Base-by-base conservation (phyloP, 2,888 invertebrate genomes). In the Cryptocheilus praepositus region DNA sequence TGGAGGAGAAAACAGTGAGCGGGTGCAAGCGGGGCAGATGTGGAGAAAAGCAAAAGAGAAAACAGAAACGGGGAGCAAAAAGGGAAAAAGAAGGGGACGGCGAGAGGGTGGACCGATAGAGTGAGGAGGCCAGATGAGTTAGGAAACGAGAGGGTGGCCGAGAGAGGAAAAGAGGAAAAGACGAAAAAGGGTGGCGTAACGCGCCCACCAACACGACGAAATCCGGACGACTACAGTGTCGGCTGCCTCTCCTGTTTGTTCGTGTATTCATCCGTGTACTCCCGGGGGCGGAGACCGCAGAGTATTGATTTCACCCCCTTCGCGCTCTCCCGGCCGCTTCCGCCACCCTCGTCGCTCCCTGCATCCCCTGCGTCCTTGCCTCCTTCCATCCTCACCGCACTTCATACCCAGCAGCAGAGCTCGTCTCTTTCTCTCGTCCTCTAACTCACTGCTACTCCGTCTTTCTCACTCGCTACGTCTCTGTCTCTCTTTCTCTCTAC, bases 281-380 rank as follows among this genome's bases (percentile, higher is more conserved):
- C 80, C 80, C 83, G 85, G 82, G 84, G 85, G 86, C 85, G 86
- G 86, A 86, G 86, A 87, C 87, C 86, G 83, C 86, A 84, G 83
- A 87, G 86, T 87, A 86, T 86, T 87, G 87, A 87, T 87, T 87
- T 87, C 85, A 86, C 80, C 83, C 81, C 77, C 83, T 80, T 77
- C 36, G 36, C 36, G 36, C 36, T 4, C 36, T 36, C 36, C 36
- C 73, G 61, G 74, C 75, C 66, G 67, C 67, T 73, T 67, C 76
- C 73, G 69, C 71, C 67, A 73, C 73, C 68, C 66, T 66, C 64
- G 25, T n/a, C 71, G 70, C 63, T 36, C 36, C 36, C 36, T 25
- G 11, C 36, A 71, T 66, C 64, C 70, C 71, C 71, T 70, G 64
- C 71, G 66, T 46, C 70, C 57, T 58, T 61, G 36, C 36, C 11